Base-by-base conservation (phyloP, 2,797 vertebrate species). In the Periparus ater region DNA sequence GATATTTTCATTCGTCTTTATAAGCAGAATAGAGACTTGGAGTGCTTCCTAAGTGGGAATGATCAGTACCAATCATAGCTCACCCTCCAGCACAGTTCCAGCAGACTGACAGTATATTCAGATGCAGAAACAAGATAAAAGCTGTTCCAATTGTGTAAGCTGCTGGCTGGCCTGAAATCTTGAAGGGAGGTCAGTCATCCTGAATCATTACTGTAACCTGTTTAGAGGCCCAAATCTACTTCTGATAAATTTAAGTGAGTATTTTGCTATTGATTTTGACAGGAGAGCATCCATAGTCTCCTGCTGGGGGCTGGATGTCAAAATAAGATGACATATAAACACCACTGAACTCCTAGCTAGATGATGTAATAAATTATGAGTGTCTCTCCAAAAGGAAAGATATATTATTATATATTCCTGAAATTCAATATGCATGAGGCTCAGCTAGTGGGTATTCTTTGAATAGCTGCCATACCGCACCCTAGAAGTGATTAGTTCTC, bases 141-240 rank as follows among this genome's bases (percentile, higher is more conserved):
- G 65, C 66, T 73, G 34, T 60, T 91, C 45, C 8, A 7, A 19
- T 78, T 81, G 38, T 82, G 44, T 76, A 86, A 89, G 50, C 60
- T 84, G n/a, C 57, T 94, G 74, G 79, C 74, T 90, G 66, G 61
- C 77, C 73, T 63, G 60, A 88, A 78, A 61, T 73, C 74, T 70
- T 73, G 51, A 71, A 70, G 60, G 80, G 47, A 81, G 85, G 36
- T 84, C 54, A 42, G 60, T 78, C 32, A 61, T 90, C 60, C 51
- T 57, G 55, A 91, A 68, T 89, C 61, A 70, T 89, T 93, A 60
- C 32, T 72, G 40, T 89, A 85, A 95, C n/a, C 36, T 73, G 32
- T 82, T 92, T 73, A 89, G 77, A 87, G 48, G 40, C 48, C 48
- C 48, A 79, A 70, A 91, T 78, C 73, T 80, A 36, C 32, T 85